Conservation (phyloP, 2,113 vertebrate genomes). For the Patagioenas fasciata region DNA sequence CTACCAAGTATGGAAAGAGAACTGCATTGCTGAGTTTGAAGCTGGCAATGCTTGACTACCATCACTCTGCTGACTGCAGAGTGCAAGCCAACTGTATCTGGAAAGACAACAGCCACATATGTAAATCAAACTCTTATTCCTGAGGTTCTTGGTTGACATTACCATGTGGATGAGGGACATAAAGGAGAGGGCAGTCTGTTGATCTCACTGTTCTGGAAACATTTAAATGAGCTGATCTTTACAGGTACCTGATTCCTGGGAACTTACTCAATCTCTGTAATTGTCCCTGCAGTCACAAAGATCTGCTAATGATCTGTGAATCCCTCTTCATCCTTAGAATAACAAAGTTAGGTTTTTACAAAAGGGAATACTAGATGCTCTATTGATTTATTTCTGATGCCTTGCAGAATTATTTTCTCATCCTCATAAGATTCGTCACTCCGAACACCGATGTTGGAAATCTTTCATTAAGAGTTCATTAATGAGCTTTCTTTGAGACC, state of each 20-base stretch:
- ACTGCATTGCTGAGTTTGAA: background rate
- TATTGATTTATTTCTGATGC: background rate
- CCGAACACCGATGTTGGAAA: background rate
- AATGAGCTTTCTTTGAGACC: background rate
- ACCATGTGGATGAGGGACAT: background rate
- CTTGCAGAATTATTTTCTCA: background rate
- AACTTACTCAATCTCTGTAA: background rate
- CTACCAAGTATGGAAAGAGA: background rate
- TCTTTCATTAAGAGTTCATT: background rate
- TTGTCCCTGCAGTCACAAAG: background rate
- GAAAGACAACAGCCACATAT: background rate
- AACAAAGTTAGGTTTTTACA: background rate
- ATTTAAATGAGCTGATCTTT: background rate
- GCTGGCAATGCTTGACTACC: background rate
- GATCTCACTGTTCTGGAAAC: background rate
- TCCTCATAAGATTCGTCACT: background rate
- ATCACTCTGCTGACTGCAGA: background rate
- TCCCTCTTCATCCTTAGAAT: background rate
- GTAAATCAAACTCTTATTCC: background rate
- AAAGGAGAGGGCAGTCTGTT: background rate
- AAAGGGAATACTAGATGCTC: background rate
- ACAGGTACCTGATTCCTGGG: background rate
- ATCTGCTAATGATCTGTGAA: background rate
- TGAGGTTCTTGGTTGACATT: background rate
- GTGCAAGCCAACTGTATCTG: background rate